Percentiles rank a stretch among this genome's conserved stretches.
Evolutionary conservation across 1,140 invertebrate genomes (phyloP).

Genomic region (Listronotus oregonensis): DNA sequence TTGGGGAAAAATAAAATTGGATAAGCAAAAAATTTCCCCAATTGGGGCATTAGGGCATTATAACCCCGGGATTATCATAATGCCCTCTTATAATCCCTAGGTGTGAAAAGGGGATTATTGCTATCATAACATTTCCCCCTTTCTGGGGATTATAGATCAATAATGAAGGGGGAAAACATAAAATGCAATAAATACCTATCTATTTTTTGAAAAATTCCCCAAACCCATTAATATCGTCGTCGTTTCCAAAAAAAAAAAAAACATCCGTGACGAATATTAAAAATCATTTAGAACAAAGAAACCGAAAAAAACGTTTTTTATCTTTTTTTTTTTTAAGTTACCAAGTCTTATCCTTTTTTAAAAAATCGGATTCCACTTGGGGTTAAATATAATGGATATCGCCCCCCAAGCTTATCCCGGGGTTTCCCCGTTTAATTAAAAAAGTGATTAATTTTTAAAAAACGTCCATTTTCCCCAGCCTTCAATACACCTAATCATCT

Average conservation of each 20-base stretch:
- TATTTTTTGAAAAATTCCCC: no score
- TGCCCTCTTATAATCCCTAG: no score
- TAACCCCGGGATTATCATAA: no score
- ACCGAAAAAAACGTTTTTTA: neutral
- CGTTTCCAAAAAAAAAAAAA: neutral
- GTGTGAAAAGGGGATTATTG: no score
- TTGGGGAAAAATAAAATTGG: no score
- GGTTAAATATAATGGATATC: conserved; percentile 11
- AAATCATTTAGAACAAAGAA: neutral
- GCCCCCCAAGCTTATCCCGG: conserved; percentile 12
- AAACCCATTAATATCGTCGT: neutral
- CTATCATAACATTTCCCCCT: no score
- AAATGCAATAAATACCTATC: no score
- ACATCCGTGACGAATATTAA: no score
- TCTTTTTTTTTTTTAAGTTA: neutral
- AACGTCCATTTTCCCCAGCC: conserved; percentile 17
- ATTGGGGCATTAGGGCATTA: no score
- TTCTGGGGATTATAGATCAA: no score
- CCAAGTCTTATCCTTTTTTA: neutral
- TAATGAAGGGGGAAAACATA: no score
- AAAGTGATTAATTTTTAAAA: conserved; percentile 29
- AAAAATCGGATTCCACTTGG: neutral
- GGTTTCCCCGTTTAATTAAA: conserved; percentile 18
- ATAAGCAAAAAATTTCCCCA: no score
- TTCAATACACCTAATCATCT: conserved; percentile 29